Conservation (phyloP, 2,113 vertebrate species). For the Hyperoodon ampullatus region DNA sequence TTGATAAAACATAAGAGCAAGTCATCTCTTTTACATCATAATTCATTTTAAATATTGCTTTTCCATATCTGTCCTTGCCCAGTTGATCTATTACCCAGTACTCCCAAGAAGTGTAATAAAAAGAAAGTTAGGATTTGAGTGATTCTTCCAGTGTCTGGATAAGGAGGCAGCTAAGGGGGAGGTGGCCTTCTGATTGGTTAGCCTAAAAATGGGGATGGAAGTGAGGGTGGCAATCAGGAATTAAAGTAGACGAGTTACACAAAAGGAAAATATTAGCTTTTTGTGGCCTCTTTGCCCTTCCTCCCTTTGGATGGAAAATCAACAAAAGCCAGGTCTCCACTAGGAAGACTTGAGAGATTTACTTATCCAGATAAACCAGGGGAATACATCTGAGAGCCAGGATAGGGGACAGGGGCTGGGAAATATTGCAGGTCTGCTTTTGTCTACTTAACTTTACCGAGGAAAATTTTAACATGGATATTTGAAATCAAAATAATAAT, state of each 20-base stretch:
- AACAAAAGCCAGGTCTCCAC: neutral
- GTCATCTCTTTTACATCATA: constrained; percentile 66
- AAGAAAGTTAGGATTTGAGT: constrained; percentile 12
- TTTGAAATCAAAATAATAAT: neutral
- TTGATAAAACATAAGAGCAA: constrained; percentile 72
- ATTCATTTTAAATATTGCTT: constrained; percentile 74
- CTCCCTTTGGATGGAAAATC: constrained; percentile 3
- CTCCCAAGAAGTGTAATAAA: constrained; percentile 54
- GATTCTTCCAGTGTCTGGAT: neutral
- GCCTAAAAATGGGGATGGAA: neutral
- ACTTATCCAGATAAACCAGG: neutral
- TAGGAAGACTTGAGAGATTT: neutral
- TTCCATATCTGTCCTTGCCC: constrained; percentile 55
- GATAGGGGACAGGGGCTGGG: neutral
- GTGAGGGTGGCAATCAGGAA: neutral
- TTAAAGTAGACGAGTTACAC: neutral
- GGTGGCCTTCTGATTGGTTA: neutral
- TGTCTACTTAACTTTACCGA: neutral
- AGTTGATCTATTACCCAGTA: constrained; percentile 54
- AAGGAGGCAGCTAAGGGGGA: neutral
- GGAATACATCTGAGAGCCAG: neutral
- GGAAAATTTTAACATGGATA: neutral
- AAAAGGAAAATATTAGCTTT: constrained; percentile 34
- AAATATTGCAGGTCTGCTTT: neutral
- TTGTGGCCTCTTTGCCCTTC: neutral